Conservation (phyloP, 2,888 invertebrate species). For the Cartodere bifasciata region DNA sequence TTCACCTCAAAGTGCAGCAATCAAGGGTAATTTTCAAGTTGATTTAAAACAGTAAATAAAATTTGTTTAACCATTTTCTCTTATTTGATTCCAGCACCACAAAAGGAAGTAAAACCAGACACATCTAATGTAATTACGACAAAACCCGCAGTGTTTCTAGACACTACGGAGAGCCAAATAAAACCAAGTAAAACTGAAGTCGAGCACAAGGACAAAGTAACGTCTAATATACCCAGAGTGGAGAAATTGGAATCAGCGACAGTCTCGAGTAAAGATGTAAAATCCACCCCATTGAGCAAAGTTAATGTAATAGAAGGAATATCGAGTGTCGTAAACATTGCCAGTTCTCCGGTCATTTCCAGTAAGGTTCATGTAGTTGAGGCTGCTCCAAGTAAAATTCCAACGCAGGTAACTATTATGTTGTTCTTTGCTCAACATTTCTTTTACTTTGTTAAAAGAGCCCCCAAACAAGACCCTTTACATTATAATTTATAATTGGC, state of each 20-base stretch:
- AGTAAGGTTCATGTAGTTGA: slow-evolving; percentile 29
- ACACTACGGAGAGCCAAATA: slow-evolving; percentile 24
- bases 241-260: slow-evolving; percentile 22
- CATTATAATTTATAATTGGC: no score
- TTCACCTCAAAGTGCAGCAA: slow-evolving; percentile 74
- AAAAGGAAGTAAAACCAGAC: slow-evolving; percentile 12
- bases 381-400: slow-evolving; percentile 31
- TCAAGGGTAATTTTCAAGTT: slow-evolving; percentile 40
- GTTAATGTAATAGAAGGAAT: slow-evolving; percentile 26
- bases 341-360: slow-evolving; percentile 29
- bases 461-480: no score
- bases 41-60: no score
- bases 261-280: slow-evolving; percentile 40
- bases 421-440: no score
- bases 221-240: slow-evolving; percentile 34
- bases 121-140: slow-evolving; percentile 27
- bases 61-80: slow-evolving; percentile 7
- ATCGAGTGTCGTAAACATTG: slow-evolving; percentile 32
- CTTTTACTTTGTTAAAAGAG: no score
- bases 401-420: no score
- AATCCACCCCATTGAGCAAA: slow-evolving; percentile 38
- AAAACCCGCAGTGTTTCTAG: slow-evolving; percentile 20
- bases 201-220: slow-evolving; percentile 35
- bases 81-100: slow-evolving; percentile 14
- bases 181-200: slow-evolving; percentile 36